phyloP scores from a whole-genome alignment of 2,113 vertebrate genomes.

The Barnardius zonarius region DNA sequence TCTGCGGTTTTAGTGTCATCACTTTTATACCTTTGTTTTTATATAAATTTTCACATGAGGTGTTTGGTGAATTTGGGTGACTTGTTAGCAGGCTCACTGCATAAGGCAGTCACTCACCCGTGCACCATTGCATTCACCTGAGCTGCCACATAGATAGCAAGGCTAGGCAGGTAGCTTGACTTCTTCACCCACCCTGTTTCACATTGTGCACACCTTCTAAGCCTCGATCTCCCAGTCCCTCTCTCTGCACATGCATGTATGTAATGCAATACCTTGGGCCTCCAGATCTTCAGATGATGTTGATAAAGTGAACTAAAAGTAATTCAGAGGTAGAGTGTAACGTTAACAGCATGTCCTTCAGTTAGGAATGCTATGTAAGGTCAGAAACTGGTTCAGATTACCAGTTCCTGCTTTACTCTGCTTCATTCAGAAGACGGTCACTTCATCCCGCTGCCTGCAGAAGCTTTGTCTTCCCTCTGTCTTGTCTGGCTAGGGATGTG shows the following conservation, averaged over 20 bases:
- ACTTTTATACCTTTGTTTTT: not conserved
- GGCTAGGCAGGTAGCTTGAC: not conserved
- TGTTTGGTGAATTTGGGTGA: not conserved
- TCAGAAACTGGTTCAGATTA: not conserved
- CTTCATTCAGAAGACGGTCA: not conserved
- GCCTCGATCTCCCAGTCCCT: rapidly evolving
- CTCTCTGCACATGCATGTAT: rapidly evolving
- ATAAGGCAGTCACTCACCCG: not conserved
- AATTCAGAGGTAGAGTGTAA: not conserved
- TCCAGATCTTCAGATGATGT: not conserved
- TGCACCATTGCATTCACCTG: rapidly evolving
- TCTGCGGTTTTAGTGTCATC: not conserved
- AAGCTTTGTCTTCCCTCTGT: not conserved
- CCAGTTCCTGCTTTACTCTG: not conserved
- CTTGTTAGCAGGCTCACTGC: not conserved
- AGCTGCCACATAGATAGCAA: not conserved
- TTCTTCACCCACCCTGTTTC: not conserved
- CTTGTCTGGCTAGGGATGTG: rapidly evolving
- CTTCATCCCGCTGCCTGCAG: not conserved
- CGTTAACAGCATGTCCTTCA: not conserved
- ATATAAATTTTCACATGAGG: not conserved
- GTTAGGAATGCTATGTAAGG: not conserved
- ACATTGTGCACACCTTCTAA: not conserved
- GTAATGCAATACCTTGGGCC: not conserved
- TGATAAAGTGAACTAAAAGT: not conserved